A percentile compares a stretch with the other conserved stretches of the same genome.
phyloP scores from a whole-genome alignment of 2,888 invertebrate species.

The Uropetala carovei region DNA sequence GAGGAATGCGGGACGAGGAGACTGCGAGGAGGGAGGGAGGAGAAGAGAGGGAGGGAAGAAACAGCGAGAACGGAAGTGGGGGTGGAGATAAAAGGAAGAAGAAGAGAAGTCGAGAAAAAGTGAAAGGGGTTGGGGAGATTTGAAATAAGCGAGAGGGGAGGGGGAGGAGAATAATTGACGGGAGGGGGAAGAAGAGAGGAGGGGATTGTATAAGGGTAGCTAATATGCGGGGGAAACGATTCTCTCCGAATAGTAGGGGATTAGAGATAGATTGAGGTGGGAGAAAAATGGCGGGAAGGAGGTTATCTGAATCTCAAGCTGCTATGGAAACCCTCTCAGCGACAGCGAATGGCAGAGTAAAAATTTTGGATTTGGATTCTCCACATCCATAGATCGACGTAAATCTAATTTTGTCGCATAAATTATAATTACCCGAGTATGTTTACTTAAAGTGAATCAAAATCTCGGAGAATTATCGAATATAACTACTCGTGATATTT shows the following conservation, averaged over 20 bases:
- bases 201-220: not conserved
- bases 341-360: not conserved
- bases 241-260: not conserved
- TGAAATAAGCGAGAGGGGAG: not conserved
- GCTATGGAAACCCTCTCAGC: not conserved
- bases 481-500: too few relatives aligned
- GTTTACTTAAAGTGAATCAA: too few relatives aligned
- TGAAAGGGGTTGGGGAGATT: slow-evolving; percentile 30
- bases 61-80: too few relatives aligned
- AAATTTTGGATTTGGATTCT: too few relatives aligned
- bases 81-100: not conserved
- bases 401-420: too few relatives aligned
- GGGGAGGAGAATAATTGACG: slow-evolving; percentile 29
- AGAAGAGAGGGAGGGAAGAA: not conserved
- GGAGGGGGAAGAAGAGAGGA: not conserved
- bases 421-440: too few relatives aligned
- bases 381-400: too few relatives aligned
- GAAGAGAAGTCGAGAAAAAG: slow-evolving; percentile 1
- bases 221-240: slow-evolving; percentile 38
- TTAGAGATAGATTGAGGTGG: not conserved
- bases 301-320: not conserved
- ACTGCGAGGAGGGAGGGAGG: not conserved
- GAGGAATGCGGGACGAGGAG: slow-evolving; percentile 35
- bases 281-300: not conserved
- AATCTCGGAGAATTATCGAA: too few relatives aligned